Evolutionary conservation across 2,888 invertebrate genomes (phyloP).

Genomic region (Deilephila porcellus): DNA sequence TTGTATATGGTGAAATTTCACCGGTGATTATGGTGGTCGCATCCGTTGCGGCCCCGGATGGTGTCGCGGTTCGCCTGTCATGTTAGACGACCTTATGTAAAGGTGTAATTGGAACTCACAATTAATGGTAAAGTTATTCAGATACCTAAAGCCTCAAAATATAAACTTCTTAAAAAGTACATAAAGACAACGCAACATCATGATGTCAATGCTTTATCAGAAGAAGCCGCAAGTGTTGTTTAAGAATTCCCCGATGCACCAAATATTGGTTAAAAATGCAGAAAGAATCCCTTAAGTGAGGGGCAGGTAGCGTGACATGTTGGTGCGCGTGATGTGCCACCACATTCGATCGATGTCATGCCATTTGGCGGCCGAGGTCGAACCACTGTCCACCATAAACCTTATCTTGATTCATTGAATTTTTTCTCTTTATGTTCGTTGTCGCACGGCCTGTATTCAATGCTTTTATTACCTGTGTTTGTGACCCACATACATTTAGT

Average conservation of each 20-base stretch:
- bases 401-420: slow-evolving; percentile 81
- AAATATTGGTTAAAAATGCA: slow-evolving; percentile 35
- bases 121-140: neutral
- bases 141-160: neutral
- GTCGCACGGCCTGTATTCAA: slow-evolving; percentile 63
- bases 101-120: neutral
- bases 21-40: slow-evolving; percentile 79
- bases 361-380: slow-evolving; percentile 83
- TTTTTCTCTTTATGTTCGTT: slow-evolving; percentile 67
- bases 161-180: neutral
- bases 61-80: slow-evolving; percentile 74
- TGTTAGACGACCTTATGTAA: slow-evolving; percentile 30
- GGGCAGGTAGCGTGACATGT: slow-evolving; percentile 59
- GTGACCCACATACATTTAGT: slow-evolving; percentile 77
- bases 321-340: slow-evolving; percentile 66
- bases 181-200: neutral
- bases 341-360: slow-evolving; percentile 75
- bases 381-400: slow-evolving; percentile 72
- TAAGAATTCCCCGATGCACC: slow-evolving; percentile 14
- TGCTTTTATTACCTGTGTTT: slow-evolving; percentile 66
- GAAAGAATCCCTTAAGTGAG: slow-evolving; percentile 37
- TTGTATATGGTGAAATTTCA: slow-evolving; percentile 81
- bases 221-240: neutral
- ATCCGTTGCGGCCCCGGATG: slow-evolving; percentile 78
- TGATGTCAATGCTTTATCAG: neutral